Percentiles rank a stretch among this genome's conserved stretches.
Conservation (phyloP, 2,113 vertebrate genomes). For the Corvus cornix region DNA sequence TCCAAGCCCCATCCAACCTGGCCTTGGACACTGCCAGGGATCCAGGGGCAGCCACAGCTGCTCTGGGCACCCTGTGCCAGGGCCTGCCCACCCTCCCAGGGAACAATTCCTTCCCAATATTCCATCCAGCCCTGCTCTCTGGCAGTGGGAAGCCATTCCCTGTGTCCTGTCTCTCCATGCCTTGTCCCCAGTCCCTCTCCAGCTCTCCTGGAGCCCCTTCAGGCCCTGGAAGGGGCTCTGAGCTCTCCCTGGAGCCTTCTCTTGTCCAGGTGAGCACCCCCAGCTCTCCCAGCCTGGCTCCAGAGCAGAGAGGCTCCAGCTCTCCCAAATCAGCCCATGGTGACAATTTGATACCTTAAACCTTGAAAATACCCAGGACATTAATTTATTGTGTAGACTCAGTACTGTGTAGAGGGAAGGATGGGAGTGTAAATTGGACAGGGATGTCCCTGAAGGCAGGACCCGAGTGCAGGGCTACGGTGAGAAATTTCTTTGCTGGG, state of each 20-base stretch:
- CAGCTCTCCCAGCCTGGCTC: neutral
- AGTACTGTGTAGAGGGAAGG: neutral
- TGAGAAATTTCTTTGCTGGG: neutral
- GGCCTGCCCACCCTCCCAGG: neutral
- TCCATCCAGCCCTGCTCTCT: neutral
- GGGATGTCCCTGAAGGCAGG: neutral
- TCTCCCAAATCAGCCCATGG: neutral
- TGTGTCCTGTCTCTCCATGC: neutral
- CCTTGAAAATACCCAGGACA: neutral
- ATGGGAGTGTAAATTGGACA: accelerated
- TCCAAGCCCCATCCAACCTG: neutral
- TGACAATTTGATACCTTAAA: neutral
- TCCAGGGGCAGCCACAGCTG: neutral
- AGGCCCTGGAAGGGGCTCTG: neutral
- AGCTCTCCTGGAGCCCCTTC: neutral
- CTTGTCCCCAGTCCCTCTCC: neutral
- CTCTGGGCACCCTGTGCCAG: neutral
- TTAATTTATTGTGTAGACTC: neutral
- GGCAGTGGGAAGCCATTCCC: neutral
- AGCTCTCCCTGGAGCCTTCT: neutral
- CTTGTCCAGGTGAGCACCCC: neutral
- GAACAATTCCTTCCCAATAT: neutral
- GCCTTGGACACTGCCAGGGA: neutral
- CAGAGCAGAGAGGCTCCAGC: neutral
- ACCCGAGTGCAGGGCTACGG: accelerated